A percentile compares a stretch with the other conserved stretches of the same genome.
phyloP scores from a whole-genome alignment of 35 echinoderm and acorn worm genomes.

The Heliocidaris erythrogramma region DNA sequence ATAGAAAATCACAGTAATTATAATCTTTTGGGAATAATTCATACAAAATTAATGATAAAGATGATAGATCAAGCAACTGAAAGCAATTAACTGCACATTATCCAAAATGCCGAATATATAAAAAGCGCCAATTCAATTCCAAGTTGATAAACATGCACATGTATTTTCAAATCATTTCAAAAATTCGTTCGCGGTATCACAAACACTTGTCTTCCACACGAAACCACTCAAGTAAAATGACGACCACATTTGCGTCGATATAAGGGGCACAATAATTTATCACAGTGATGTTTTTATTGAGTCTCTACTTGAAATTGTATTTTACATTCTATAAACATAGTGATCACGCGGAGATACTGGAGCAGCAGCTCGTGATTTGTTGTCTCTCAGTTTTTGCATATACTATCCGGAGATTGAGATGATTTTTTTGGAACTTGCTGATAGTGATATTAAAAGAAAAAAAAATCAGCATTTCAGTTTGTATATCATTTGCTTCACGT shows the following conservation, averaged over 20 bases:
- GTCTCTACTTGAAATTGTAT: not conserved
- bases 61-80: too few relatives aligned
- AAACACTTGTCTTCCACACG: too few relatives aligned
- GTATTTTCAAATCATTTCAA: too few relatives aligned
- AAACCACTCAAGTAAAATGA: not conserved
- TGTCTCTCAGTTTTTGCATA: not conserved
- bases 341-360: not conserved
- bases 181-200: too few relatives aligned
- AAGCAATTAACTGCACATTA: too few relatives aligned
- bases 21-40: too few relatives aligned
- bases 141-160: too few relatives aligned
- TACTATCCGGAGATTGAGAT: not conserved
- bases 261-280: not conserved
- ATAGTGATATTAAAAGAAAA: not conserved
- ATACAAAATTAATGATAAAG: too few relatives aligned
- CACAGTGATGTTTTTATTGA: conserved; percentile 3
- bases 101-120: too few relatives aligned
- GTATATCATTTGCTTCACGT: not conserved
- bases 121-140: too few relatives aligned
- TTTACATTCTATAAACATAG: not conserved
- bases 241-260: not conserved
- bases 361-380: not conserved
- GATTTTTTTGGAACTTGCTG: not conserved
- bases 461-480: not conserved
- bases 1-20: too few relatives aligned